Evolutionary conservation across 1,140 invertebrate species (phyloP), one percentile per base, ranked within the genome.

Genomic region (Tyrophagus putrescentiae): DNA sequence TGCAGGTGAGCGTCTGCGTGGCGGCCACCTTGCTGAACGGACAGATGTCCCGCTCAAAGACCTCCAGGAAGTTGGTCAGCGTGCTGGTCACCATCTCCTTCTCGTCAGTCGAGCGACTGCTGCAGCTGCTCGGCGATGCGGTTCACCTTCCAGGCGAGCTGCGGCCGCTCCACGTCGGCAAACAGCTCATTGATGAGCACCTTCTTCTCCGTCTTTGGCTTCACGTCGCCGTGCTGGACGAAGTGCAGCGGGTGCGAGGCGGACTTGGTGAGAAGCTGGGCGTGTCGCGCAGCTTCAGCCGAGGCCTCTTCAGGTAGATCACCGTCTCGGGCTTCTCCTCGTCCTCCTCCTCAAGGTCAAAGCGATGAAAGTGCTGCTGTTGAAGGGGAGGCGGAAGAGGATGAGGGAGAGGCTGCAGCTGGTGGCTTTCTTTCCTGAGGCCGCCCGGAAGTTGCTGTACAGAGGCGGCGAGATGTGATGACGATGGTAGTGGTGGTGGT

Each of bases 101-200:
- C 13, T 53, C 60, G 68, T 73, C 73, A 71, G 91, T 88, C 73
- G 94, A 72, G 72, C 92, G 11, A 28, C 27, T 54, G 86, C 68
- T 94, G 87, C 80, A 95, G 84, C 77, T 94, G 89, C 28, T 87
- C 81, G 16, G 81, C 84, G 52, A 95, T 76, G 74, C 94, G 87
- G 76, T 89, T 82, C 29, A 95, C 77, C 76, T 95, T 95, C 91
- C 91, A 97, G 11, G 90, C 91, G 69, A 87, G 85, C n/a, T 88
- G 78, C 73, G 86, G 90, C 65, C 89, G 83, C 61, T 86, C 72
- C 27, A 92, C 84, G 69, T 94, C 89, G 72, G 85, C 85, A 1
- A 89, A 86, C 64, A 95, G 75, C 74, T 95, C 90, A 68, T 83
- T 83, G 2, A 92, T 81, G 5, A 85, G 84, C 5, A 84, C 81